Evolutionary conservation across 2,113 vertebrate genomes (phyloP), one percentile per base, ranked within the genome.

Genomic region (Ophiodon elongatus): DNA sequence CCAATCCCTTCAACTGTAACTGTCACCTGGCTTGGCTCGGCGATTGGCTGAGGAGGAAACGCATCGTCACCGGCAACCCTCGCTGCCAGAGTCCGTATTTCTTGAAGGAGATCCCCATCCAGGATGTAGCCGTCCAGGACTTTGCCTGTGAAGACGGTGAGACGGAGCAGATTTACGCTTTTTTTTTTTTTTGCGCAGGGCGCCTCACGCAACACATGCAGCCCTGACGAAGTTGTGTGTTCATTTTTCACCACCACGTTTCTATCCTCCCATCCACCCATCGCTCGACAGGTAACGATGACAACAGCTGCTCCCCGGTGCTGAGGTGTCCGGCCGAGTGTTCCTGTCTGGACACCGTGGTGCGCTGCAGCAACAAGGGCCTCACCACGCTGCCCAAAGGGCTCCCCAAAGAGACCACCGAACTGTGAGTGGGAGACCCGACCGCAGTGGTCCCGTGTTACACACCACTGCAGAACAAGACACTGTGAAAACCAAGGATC

Each of bases 1-100:
- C 98, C 82, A 99, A 99, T 89, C 98, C 98, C n/a, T 99, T 99
- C 94, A 98, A 97, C 91, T 99, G 98, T 87, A 99, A 99, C 91
- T 99, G 98, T 88, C 96, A 99, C 90, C 95, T 99, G 4, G 98
- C 98, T 0, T 99, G 98, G 98, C 92, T 99, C 80, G 98, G 98
- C 9, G 98, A 99, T 62, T 99, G 98, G 98, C 94, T 99, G 37
- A 95, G 98, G 77, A 98, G 96, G 94, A 99, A 98, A 83, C 96
- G 98, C 37, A 99, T 99, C 2, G 98, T 99, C 37, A 99, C 98
- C 0, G 98, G 98, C 73, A 99, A 99, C 88, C 98, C 98, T 70
- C 97, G 98, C 25, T 99, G 98, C 91, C 98, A 99, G 87, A 99
- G 94, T 60, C 98, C 98, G 0, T 99, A 99, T 87, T 99, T 99